Base-by-base conservation (phyloP, 2,113 vertebrate species). In the Opisthocomus hoazin region DNA sequence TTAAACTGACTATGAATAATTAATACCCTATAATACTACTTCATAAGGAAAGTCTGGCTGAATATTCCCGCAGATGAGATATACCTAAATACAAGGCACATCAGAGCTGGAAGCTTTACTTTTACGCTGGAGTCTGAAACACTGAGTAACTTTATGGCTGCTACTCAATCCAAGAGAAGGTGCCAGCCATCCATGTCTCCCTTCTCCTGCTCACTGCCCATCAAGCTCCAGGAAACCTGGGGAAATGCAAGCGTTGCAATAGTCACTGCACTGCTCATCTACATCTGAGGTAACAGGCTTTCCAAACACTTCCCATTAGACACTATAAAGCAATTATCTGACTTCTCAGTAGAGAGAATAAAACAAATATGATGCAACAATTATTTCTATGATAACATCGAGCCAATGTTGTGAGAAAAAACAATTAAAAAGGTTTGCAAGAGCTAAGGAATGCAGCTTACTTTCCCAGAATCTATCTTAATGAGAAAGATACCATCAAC, bases 1-100 rank as follows among this genome's bases (percentile, higher is more conserved):
- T 96, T 95, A 96, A 97, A 96, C 96, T 85, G 93, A 94, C 74
- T 84, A 96, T 96, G 94, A 97, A 97, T 96, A 96, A 97, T 97
- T 94, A 96, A 97, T 93, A 81, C 17, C 37, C 46, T 85, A 17
- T 91, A 97, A 96, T 73, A 79, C 73, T 89, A 93, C 74, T 95
- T 97, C 95, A 93, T 81, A 97, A 97, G 95, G 84, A 5, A 68
- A 91, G 90, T 61, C 92, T 93, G 76, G 58, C 70, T 85, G 94
- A 89, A 76, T 95, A 83, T 83, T 89, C 87, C 77, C 5, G 22
- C 54, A 65, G 92, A 95, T 86, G 92, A 88, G 82, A 89, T 63
- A 43, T 6, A 78, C 65, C 69, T 66, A 71, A 89, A 75, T 23
- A 65, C n/a, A 2, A 91, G 74, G 65, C 68, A 57, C 89, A 91